Percentiles rank a stretch among this genome's conserved stretches.
phyloP scores from a whole-genome alignment of 2,797 vertebrate species.

The Cercopithecus neglectus region DNA sequence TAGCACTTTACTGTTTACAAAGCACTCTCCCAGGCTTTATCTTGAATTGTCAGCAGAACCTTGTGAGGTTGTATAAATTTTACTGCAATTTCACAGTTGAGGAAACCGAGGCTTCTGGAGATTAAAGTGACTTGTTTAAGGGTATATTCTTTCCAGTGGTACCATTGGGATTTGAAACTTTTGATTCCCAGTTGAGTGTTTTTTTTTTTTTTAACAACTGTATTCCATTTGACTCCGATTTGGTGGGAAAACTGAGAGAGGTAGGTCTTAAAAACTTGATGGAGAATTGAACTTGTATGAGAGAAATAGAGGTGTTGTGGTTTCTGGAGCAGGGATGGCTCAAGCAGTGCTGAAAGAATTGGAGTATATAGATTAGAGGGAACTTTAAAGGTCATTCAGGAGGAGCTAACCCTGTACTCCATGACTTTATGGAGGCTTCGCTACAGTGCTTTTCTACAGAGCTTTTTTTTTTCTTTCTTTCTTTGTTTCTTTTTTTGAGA shows the following conservation, averaged over 20 bases:
- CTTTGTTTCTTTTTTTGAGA: background rate
- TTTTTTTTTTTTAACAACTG: background rate
- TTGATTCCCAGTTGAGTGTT: background rate
- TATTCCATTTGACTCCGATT: background rate
- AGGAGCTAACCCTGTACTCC: background rate
- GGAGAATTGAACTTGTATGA: background rate
- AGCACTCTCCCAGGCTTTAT: background rate
- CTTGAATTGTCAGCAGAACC: background rate
- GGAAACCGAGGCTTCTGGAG: conserved; percentile 10
- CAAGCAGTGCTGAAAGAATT: background rate
- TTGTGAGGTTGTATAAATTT: background rate
- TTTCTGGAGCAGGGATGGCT: background rate
- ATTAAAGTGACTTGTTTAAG: background rate
- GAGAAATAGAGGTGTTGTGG: background rate
- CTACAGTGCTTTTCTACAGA: background rate
- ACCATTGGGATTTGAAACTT: background rate
- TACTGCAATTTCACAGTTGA: background rate
- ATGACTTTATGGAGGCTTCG: background rate
- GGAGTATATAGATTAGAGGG: background rate
- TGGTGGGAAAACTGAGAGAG: background rate
- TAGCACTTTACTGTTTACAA: background rate
- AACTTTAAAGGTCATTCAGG: background rate
- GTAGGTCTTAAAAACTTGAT: background rate
- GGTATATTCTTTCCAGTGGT: background rate
- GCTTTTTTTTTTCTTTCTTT: background rate